Conservation (phyloP, 2,888 invertebrate genomes). For the Drosophila demipolita region DNA sequence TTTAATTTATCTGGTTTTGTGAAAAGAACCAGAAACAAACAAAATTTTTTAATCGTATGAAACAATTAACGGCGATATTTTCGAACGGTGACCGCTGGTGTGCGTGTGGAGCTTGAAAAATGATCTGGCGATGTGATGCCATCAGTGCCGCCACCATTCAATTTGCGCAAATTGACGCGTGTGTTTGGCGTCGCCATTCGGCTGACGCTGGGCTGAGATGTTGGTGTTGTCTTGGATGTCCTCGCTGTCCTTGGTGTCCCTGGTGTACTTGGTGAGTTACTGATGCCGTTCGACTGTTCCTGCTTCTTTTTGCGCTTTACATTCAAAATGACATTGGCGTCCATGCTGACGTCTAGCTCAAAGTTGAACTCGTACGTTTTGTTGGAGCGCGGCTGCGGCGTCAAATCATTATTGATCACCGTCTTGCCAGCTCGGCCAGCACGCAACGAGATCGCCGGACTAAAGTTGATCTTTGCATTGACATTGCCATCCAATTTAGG, state of each 20-base stretch:
- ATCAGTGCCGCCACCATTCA: constrained; percentile 43
- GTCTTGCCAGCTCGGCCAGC: constrained; percentile 80
- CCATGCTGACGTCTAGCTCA: constrained; percentile 84
- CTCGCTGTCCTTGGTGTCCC: neutral
- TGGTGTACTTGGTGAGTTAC: neutral
- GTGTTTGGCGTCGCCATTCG: constrained; percentile 68
- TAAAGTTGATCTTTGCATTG: constrained; percentile 72
- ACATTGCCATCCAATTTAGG: constrained; percentile 41
- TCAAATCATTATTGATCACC: constrained; percentile 82
- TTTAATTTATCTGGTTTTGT: neutral
- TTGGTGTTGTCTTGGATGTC: constrained; percentile 35
- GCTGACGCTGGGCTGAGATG: constrained; percentile 8
- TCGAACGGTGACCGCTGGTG: constrained; percentile 75
- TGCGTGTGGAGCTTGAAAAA: constrained; percentile 49
- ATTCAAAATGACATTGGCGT: constrained; percentile 85
- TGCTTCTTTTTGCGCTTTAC: constrained; percentile 84
- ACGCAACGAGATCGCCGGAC: constrained; percentile 73
- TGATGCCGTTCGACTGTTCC: neutral
- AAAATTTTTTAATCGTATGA: neutral
- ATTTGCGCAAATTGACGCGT: constrained; percentile 77
- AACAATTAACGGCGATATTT: constrained; percentile 61
- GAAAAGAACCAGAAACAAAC: neutral
- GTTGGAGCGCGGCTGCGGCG: constrained; percentile 80
- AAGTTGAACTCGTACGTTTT: constrained; percentile 85
- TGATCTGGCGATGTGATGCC: constrained; percentile 20